Conservation (phyloP, 2,113 vertebrate species). For the rat (Rattus norvegicus) region DNA sequence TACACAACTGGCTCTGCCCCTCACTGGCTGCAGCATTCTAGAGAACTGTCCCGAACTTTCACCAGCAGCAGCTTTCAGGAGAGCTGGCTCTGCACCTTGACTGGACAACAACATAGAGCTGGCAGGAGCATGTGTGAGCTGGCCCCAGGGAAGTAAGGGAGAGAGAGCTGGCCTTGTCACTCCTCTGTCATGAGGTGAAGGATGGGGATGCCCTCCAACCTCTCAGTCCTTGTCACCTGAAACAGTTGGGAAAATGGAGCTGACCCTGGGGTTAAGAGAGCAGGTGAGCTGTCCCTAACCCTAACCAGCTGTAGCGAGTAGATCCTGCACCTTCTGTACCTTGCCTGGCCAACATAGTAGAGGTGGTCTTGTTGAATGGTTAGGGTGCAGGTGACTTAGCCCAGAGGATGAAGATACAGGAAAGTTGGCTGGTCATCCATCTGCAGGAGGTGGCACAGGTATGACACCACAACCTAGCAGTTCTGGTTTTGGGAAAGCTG, state of each 20-base stretch:
- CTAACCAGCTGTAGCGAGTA: too few relatives aligned
- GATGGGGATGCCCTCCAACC: background rate
- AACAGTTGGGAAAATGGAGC: background rate
- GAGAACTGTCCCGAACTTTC: background rate
- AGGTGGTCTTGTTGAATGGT: background rate
- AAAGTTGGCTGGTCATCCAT: background rate
- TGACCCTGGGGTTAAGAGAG: background rate
- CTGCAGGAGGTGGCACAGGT: background rate
- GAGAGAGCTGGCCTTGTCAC: too few relatives aligned
- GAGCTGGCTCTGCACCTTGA: background rate
- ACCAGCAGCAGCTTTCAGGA: background rate
- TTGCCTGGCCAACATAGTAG: background rate
- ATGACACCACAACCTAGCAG: background rate
- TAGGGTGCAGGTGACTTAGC: background rate
- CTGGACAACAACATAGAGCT: background rate
- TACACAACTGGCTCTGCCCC: fast-evolving
- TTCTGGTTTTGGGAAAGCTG: background rate
- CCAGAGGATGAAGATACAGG: background rate
- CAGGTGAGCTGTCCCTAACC: background rate
- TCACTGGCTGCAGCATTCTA: background rate
- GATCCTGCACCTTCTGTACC: background rate
- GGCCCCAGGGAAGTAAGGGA: background rate
- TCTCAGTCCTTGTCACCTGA: background rate
- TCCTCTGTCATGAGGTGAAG: background rate
- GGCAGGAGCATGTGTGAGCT: background rate